Evolutionary conservation across 1,140 invertebrate species (phyloP), one percentile per base, ranked within the genome.

Genomic region (Drosophila ercepeae): DNA sequence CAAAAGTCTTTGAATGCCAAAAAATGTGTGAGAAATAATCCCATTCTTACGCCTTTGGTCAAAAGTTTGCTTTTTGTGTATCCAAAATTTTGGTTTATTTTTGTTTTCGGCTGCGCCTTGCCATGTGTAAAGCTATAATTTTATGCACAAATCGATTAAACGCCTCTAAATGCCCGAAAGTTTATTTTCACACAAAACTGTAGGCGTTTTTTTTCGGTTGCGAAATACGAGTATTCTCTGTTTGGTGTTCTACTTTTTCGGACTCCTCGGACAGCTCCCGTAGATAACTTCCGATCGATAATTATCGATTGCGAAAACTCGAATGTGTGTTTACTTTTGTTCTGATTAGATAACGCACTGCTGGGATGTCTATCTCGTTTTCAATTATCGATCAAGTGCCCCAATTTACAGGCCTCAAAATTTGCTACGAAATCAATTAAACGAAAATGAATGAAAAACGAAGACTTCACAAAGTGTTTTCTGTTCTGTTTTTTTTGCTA

Each of bases 81-180:
- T 57, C 23, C 50, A 9, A 6, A 13, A 13, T n/a, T n/a, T n/a
- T n/a, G n/a, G n/a, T n/a, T 69, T 71, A 67, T 53, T 67, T 39
- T 52, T 48, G 55, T 55, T 73, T 49, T 52, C 45, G 46, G 45
- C 23, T 61, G 52, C 42, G 52, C 42, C 65, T 65, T 75, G 55
- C 48, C 63, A 63, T 77, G 67, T 81, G 58, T 81, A 74, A 82
- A 65, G 68, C 50, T 74, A 60, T 88, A 74, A 76, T 70, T 88
- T 81, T 73, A 81, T 86, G 68, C 74, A 73, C 63, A 75, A 75
- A 75, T 75, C 82, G 82, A 86, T 88, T 78, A 14, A 82, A 61
- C 52, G 39, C 25, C 44, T 69, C 73, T 49, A 60, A 81, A 65
- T 67, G 73, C 32, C 58, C 63, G 68, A 71, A 86, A 88, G 82